Evolutionary conservation across 2,888 invertebrate genomes (phyloP), one percentile per base, ranked within the genome.

Genomic region (Blastobasis adustella): DNA sequence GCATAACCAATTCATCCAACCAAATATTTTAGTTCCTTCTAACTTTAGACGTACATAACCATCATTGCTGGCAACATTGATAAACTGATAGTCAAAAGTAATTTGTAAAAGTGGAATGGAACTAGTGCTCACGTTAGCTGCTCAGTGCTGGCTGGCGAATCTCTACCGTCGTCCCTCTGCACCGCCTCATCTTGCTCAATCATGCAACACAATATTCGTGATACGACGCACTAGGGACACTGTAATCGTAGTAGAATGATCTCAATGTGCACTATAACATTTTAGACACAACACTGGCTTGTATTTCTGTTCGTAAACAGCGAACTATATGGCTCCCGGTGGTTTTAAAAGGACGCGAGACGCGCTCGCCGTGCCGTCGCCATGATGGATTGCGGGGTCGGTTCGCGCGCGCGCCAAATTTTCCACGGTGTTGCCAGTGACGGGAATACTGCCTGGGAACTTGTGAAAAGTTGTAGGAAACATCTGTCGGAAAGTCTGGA

Each of bases 321-420:
- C 62, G 61, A 64, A 57, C 62, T 59, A 66, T 63, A 60, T 61
- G 60, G 59, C 61, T 71, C 63, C 68, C 73, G 70, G 69, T 60
- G 66, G 66, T 67, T 69, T 74, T 70, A 78, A 57, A 56, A 59
- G 65, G 61, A 76, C 66, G 76, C 74, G 73, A 73, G 76, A 73
- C 83, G 82, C 82, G 82, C 82, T 77, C 69, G 61, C 67, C 58
- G 74, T 68, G 67, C 79, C 74, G 64, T 63, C 80, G 85, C 87
- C 87, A 87, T 88, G 72, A 79, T 82, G 79, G 56, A 73, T 82
- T 76, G 73, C 71, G 67, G 70, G 68, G 68, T 61, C 69, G 73
- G 69, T 81, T 82, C 84, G 85, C 86, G 85, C 86, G 86, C 86
- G 86, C 86, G 86, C 83, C 78, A 82, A 84, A 73, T 71, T 68